phyloP scores from a whole-genome alignment of 2,797 vertebrate genomes.

The Sebastes cheni region DNA sequence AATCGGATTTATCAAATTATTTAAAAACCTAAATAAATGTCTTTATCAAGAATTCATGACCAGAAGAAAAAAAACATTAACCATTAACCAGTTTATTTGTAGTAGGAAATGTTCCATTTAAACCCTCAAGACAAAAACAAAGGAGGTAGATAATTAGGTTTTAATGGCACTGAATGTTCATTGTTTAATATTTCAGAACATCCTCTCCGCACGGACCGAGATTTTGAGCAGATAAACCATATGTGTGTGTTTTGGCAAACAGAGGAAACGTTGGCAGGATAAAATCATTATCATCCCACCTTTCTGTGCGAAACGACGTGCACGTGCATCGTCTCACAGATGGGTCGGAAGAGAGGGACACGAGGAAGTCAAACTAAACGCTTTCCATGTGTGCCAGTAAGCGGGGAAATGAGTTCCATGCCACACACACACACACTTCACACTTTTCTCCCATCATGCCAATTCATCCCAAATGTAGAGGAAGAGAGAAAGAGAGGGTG shows the following conservation, averaged over 20 bases:
- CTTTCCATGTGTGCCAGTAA: constrained; percentile 72
- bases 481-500: constrained; percentile 38
- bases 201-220: not conserved
- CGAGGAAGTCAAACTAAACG: constrained; percentile 57
- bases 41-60: not conserved
- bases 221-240: constrained; percentile 37
- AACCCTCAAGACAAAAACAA: not conserved
- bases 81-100: not conserved
- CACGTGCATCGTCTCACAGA: constrained; percentile 54
- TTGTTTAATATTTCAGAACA: constrained; percentile 16
- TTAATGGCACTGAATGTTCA: constrained; percentile 18
- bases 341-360: constrained; percentile 36
- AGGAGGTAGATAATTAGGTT: constrained; percentile 9
- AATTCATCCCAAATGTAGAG: constrained; percentile 65
- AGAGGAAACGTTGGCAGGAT: constrained; percentile 55
- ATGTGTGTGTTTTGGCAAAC: constrained; percentile 60
- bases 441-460: constrained; percentile 61
- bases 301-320: constrained; percentile 32
- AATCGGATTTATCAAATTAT: not conserved
- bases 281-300: constrained; percentile 44
- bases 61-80: not conserved
- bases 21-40: not conserved
- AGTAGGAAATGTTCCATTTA: not conserved
- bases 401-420: constrained; percentile 73
- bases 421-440: constrained; percentile 22